Percentiles rank a stretch among this genome's conserved stretches.
These are phyloP conservation scores for Myotis planiceps DNA, from an alignment of 2,797 vertebrate species.

Conservation along the genomic window DNA sequence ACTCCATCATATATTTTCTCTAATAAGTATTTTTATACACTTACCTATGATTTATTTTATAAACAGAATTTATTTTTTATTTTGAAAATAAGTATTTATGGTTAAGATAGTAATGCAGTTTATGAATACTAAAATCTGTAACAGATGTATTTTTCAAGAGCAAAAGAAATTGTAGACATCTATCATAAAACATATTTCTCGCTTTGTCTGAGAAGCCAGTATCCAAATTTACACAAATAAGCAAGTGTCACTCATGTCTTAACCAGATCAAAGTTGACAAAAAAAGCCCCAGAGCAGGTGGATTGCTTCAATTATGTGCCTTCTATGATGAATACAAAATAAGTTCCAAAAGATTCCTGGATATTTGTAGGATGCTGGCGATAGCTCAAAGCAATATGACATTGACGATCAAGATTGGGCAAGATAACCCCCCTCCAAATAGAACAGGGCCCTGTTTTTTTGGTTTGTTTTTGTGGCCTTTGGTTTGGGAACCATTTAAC, in stretches of 20 bases:
- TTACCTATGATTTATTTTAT: not conserved
- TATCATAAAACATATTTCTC: slow-evolving; percentile 8
- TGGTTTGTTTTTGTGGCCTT: slow-evolving; percentile 18
- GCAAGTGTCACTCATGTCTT: not conserved
- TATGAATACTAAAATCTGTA: not conserved
- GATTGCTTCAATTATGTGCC: slow-evolving; percentile 51
- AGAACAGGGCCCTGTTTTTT: slow-evolving; percentile 52
- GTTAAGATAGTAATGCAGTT: not conserved
- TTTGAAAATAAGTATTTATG: not conserved
- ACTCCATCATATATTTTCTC: not conserved
- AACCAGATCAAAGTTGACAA: slow-evolving; percentile 55
- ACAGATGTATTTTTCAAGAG: not conserved
- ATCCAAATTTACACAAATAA: slow-evolving; percentile 44
- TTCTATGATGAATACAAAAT: slow-evolving; percentile 60
- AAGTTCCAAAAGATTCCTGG: slow-evolving; percentile 52
- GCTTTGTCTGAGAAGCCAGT: not conserved
- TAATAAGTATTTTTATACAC: not conserved
- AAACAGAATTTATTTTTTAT: not conserved
- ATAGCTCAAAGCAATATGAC: slow-evolving; percentile 43
- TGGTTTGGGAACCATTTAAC: slow-evolving; percentile 70
- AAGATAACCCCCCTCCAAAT: not conserved
- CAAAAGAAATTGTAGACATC: not conserved
- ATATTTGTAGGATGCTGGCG: slow-evolving; percentile 34
- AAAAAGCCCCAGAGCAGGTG: slow-evolving; percentile 45
- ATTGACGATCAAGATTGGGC: slow-evolving; percentile 32